phyloP scores from a whole-genome alignment of 2,888 invertebrate species.

The Caenorhabditis parvicauda region DNA sequence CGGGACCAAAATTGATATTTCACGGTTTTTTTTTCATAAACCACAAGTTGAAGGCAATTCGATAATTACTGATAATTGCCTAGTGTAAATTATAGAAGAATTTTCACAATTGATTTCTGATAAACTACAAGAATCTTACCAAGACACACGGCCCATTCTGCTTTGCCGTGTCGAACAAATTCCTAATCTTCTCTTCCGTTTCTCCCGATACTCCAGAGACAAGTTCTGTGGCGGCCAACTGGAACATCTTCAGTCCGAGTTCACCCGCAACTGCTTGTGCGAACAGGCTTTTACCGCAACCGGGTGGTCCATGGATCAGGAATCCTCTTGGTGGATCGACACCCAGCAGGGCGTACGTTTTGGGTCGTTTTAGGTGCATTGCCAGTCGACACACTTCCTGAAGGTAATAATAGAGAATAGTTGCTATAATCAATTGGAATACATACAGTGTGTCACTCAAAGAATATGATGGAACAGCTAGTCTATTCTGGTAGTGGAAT shows the following conservation, averaged over 20 bases:
- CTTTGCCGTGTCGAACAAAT: constrained; percentile 81
- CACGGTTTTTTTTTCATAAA: too few species aligned
- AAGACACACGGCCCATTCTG: constrained; percentile 50
- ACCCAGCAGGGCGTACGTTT: constrained; percentile 81
- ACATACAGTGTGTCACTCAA: not conserved
- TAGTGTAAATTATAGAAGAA: not conserved
- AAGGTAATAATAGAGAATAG: constrained; percentile 7
- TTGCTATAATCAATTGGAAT: too few species aligned
- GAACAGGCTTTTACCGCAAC: constrained; percentile 74
- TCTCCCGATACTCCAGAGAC: constrained; percentile 92
- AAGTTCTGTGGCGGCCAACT: constrained; percentile 86
- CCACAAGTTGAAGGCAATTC: too few species aligned
- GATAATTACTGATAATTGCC: too few species aligned
- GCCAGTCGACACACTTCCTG: constrained; percentile 50
- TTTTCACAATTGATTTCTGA: too few species aligned
- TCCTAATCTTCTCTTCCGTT: constrained; percentile 86
- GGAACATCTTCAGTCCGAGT: constrained; percentile 78
- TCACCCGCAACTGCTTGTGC: constrained; percentile 65
- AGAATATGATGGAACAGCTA: not conserved
- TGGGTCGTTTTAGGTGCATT: constrained; percentile 84
- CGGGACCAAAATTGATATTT: too few species aligned
- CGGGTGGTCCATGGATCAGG: constrained; percentile 90
- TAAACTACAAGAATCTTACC: constrained; percentile 67
- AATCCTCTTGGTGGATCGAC: constrained; percentile 85
- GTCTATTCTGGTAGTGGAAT: too few species aligned